Conservation (phyloP, 2,888 invertebrate genomes). For the Melanotus villosus region DNA sequence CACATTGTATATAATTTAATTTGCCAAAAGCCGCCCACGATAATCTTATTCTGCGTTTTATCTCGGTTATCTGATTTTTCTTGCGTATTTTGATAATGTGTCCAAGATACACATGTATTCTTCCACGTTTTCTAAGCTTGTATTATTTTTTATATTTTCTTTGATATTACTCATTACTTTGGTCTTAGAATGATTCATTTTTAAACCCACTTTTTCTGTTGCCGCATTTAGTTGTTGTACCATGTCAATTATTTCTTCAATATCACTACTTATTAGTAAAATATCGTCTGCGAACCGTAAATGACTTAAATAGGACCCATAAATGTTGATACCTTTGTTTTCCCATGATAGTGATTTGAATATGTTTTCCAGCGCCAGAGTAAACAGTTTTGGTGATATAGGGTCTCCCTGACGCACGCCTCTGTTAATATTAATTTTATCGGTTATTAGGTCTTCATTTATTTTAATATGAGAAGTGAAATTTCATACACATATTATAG, state of each 20-base stretch:
- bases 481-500: not conserved
- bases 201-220: too few relatives aligned
- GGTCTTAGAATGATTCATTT: too few relatives aligned
- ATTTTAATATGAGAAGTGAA: not conserved
- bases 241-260: constrained; percentile 21
- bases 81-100: constrained; percentile 41
- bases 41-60: not conserved
- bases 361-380: not conserved
- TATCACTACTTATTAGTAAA: not conserved
- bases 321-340: not conserved
- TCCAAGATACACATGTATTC: constrained; percentile 39
- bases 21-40: constrained; percentile 7
- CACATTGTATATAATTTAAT: not conserved
- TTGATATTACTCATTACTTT: not conserved
- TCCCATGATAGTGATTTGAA: not conserved
- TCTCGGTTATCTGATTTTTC: constrained; percentile 21
- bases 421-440: not conserved
- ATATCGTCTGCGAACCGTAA: not conserved
- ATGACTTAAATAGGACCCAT: not conserved
- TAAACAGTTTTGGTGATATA: too few relatives aligned
- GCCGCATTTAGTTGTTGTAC: not conserved
- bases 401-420: not conserved
- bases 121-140: too few relatives aligned
- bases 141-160: not conserved
- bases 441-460: not conserved